Evolutionary conservation across 2,797 vertebrate species (phyloP).

Genomic region (Neosilurus hyrtlii): DNA sequence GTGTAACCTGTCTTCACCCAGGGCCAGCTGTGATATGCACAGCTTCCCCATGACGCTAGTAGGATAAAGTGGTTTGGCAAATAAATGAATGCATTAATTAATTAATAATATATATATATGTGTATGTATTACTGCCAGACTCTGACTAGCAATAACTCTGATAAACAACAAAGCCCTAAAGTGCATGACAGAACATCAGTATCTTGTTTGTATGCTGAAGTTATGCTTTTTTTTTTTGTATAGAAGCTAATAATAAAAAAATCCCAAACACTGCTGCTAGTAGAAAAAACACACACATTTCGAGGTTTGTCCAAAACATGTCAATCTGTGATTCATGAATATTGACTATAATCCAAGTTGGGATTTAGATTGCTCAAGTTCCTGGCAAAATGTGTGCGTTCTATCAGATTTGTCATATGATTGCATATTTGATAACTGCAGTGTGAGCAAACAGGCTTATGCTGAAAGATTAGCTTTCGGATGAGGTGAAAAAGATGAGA

Average conservation of each 20-base stretch:
- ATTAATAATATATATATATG: no score
- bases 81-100: no score
- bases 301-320: constrained; percentile 25
- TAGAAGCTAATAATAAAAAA: not conserved
- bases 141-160: not conserved
- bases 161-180: not conserved
- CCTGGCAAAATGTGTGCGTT: constrained; percentile 39
- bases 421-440: constrained; percentile 27
- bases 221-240: not conserved
- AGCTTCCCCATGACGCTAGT: no score
- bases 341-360: constrained; percentile 33
- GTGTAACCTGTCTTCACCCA: no score
- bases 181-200: no score
- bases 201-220: not conserved
- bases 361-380: constrained; percentile 39
- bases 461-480: constrained; percentile 35
- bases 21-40: no score
- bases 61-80: no score
- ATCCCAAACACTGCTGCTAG: not conserved
- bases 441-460: constrained; percentile 22
- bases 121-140: no score
- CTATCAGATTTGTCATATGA: constrained; percentile 35
- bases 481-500: constrained; percentile 19
- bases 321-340: constrained; percentile 37
- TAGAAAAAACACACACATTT: not conserved